Base-by-base conservation (phyloP, 2,113 vertebrate genomes). In the Halcyon malimbica region DNA sequence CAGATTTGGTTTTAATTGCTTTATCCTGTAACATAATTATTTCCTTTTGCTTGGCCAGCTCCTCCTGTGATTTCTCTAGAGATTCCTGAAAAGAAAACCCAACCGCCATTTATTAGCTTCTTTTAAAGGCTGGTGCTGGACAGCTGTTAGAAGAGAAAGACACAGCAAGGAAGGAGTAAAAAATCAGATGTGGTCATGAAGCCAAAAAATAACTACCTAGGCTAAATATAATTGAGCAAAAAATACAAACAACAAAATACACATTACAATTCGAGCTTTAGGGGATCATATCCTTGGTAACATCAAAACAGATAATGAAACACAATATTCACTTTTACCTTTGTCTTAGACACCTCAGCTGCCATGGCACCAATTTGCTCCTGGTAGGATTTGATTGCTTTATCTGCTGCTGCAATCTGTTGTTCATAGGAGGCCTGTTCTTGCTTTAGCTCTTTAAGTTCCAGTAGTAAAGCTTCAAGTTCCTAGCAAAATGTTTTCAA, bases 371-470 rank as follows among this genome's bases (percentile, higher is more conserved):
- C 95, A 68, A 99, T 97, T 95, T 99, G 98, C 67, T 98, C 97
- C 95, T 98, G 97, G 73, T 98, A 98, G 78, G 97, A 97, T 92
- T 97, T 98, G 54, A 98, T 97, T 31, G 98, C 98, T 97, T 99
- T 98, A 21, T 98, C 98, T 33, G 98, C 96, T 91, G 98, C 98
- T 78, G 97, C 97, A 67, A 99, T 98, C 96, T 99, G 99, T 89
- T 99, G 98, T 87, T 99, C 93, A 37, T 97, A 99, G 19, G 98
- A 98, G 9, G 93, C 51, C 87, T 99, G 98, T 82, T 99, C 99
- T 93, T 97, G 97, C 94, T 95, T 98, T 68, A 99, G 97, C 92
- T 99, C 99, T 96, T 99, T 98, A 51, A 99, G 92, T 96, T 99
- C 99, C 90, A 99, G 95, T 70, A 97, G 81, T 86, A 99, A 97